Evolutionary conservation across 2,797 vertebrate genomes (phyloP), one percentile per base, ranked within the genome.

Genomic region (Sebastes glaucus): DNA sequence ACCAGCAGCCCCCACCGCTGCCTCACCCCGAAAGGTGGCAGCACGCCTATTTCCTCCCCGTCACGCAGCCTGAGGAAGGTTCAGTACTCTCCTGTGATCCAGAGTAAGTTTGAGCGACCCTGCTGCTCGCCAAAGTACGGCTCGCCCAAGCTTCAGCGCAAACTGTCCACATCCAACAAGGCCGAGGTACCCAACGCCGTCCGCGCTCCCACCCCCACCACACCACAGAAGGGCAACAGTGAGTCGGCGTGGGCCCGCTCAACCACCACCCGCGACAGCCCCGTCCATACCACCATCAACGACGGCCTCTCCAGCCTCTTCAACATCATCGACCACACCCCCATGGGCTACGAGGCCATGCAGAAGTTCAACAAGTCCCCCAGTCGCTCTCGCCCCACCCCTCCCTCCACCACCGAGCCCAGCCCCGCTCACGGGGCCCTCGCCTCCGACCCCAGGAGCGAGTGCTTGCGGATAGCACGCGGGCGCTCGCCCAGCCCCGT

Each of bases 241-340:
- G 99, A 99, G 91, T 99, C 99, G 0, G 99, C 99, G 3, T 99
- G 99, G 99, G 99, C 99, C 1, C 96, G 99, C 53, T 99, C 99
- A 57, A 99, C 99, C 27, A 99, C 98, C 66, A 99, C 99, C 0
- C 93, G 98, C 4, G 98, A 99, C 93, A 99, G 98, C 90, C 99
- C 98, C 0, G 98, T 99, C 83, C 98, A 99, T 91, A 97, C 98
- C 57, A 98, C 98, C 90, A 99, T 99, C 93, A 99, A 97, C 0
- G 98, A 99, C 6, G 99, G 98, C 55, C 97, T 99, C 82, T 99
- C 99, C 92, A 99, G 99, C 93, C 96, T 99, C 89, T 99, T 99
- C 94, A 99, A 97, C 93, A 99, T 99, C 92, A 98, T 99, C 35
- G 99, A 99, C 93, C 98, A 99, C 88, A 98, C 96, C 8, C 97